A percentile compares a stretch with the other conserved stretches of the same genome.
These are phyloP conservation scores for Turnix velox DNA, from an alignment of 2,113 vertebrate species.

Conservation along the genomic window DNA sequence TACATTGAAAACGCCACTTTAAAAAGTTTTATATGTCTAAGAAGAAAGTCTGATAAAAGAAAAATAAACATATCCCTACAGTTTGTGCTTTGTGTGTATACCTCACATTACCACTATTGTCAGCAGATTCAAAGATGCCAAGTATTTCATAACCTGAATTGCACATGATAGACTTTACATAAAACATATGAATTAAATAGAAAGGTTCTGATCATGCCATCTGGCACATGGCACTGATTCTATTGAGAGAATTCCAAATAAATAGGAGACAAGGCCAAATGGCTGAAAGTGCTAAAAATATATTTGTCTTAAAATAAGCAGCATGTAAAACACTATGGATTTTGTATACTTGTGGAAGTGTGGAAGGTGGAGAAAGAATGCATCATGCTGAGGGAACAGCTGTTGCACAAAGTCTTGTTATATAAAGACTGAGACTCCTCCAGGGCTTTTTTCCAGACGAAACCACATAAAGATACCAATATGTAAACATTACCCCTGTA, in stretches of 20 bases:
- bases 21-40: not conserved
- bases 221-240: not conserved
- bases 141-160: not conserved
- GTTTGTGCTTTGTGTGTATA: not conserved
- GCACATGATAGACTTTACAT: not conserved
- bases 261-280: not conserved
- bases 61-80: not conserved
- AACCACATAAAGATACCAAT: not conserved
- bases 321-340: not conserved
- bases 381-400: not conserved
- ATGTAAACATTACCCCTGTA: not conserved
- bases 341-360: not conserved
- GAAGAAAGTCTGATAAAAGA: not conserved
- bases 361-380: not conserved
- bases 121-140: not conserved
- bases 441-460: not conserved
- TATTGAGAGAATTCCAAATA: not conserved
- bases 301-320: not conserved
- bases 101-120: not conserved
- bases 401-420: not conserved
- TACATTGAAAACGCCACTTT: not conserved
- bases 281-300: not conserved
- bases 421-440: not conserved
- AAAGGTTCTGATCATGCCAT: not conserved
- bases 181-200: not conserved